Percentiles rank a stretch among this genome's conserved stretches.
Conservation (phyloP, 2,888 invertebrate species). For the Tipula confusa region DNA sequence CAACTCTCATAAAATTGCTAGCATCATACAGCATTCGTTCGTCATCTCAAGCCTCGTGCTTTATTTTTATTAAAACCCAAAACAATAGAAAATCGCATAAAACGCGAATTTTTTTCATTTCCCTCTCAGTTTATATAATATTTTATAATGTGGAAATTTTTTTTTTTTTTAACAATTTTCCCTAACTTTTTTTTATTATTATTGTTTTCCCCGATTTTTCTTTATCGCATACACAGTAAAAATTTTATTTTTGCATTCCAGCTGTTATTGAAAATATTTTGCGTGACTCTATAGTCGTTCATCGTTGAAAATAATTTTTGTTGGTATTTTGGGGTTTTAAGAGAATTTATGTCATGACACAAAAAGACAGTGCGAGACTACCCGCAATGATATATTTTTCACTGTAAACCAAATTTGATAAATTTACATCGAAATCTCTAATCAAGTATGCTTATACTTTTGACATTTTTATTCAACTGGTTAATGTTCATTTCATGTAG, state of each 20-base stretch:
- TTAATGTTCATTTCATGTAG: not conserved
- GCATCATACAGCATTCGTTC: not conserved
- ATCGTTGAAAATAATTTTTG: not conserved
- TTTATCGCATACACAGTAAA: not conserved
- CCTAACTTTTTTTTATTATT: no score
- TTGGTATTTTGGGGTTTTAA: not conserved
- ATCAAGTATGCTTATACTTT: not conserved
- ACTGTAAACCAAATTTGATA: no score
- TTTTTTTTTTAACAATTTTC: not conserved
- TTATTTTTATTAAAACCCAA: no score
- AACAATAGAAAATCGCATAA: not conserved
- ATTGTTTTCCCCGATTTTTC: not conserved
- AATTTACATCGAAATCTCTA: not conserved
- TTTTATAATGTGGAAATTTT: not conserved
- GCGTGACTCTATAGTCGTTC: not conserved
- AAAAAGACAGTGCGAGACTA: not conserved
- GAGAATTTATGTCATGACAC: not conserved
- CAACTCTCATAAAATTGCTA: not conserved
- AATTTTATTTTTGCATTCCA: not conserved
- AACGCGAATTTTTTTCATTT: not conserved
- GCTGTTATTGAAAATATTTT: conserved; percentile 25
- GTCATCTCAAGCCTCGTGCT: not conserved
- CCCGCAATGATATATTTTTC: not conserved
- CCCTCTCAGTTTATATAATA: not conserved
- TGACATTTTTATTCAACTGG: not conserved